Conservation (phyloP, 2,888 invertebrate genomes). For the Aleiodes alternator region DNA sequence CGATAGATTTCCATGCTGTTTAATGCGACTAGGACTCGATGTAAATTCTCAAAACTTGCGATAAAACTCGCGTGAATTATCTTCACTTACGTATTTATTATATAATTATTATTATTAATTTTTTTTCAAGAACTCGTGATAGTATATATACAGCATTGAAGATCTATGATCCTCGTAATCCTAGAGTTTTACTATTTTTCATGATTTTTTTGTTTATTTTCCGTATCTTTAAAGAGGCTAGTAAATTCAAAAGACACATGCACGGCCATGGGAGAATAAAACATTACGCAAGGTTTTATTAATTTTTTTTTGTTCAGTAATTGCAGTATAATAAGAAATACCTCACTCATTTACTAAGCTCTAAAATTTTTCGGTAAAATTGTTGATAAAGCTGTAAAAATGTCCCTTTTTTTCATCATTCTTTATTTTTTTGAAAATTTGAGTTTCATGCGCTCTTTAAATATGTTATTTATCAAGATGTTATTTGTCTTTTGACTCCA, state of each 20-base stretch:
- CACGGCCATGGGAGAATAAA: slow-evolving; percentile 36
- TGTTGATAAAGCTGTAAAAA: slow-evolving; percentile 64
- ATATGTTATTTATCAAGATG: slow-evolving; percentile 16
- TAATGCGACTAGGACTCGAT: slow-evolving; percentile 31
- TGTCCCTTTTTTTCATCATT: slow-evolving; percentile 25
- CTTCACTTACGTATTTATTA: slow-evolving; percentile 13
- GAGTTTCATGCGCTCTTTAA: slow-evolving; percentile 37
- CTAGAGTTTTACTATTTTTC: slow-evolving; percentile 30
- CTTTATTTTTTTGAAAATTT: slow-evolving; percentile 46
- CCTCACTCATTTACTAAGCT: slow-evolving; percentile 43
- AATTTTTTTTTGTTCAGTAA: slow-evolving; percentile 29
- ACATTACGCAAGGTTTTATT: slow-evolving; percentile 29
- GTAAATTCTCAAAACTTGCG: slow-evolving; percentile 1
- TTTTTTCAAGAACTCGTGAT: slow-evolving; percentile 45
- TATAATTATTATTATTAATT: slow-evolving; percentile 20
- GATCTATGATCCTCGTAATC: slow-evolving; percentile 50
- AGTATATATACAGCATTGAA: slow-evolving; percentile 54
- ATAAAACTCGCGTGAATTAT: slow-evolving; percentile 20
- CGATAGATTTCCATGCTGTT: slow-evolving; percentile 8
- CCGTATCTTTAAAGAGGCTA: slow-evolving; percentile 38
- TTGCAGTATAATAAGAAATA: slow-evolving; percentile 47
- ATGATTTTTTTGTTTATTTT: slow-evolving; percentile 27
- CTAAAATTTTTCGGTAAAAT: slow-evolving; percentile 43
- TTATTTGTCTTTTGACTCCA: slow-evolving; percentile 4
- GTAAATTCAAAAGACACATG: slow-evolving; percentile 41